Evolutionary conservation across 2,797 vertebrate genomes (phyloP).

Genomic region (Coreius guichenoti): DNA sequence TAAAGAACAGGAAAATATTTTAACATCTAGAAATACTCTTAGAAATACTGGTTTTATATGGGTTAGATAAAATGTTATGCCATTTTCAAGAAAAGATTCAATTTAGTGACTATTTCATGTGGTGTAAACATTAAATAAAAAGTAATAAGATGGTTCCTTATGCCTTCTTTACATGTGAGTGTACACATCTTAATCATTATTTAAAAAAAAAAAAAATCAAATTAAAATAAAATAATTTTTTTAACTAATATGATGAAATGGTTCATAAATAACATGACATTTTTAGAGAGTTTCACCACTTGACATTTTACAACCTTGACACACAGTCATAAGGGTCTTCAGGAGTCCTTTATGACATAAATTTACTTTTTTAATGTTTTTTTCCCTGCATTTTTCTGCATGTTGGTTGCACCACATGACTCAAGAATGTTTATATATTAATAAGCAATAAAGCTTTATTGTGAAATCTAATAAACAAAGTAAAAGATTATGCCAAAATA

Average conservation of each 20-base stretch:
- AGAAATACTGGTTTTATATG: background rate
- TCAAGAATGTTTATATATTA: background rate
- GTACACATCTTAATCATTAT: background rate
- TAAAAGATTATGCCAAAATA: background rate
- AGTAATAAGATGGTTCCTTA: background rate
- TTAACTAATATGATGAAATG: no score
- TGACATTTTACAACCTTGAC: no score
- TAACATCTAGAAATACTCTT: background rate
- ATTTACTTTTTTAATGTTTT: background rate
- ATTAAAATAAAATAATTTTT: no score
- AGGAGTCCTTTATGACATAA: background rate
- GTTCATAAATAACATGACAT: no score
- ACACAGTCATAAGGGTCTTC: no score
- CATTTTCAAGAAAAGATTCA: background rate
- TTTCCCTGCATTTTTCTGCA: background rate
- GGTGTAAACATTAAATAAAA: background rate
- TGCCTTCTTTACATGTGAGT: background rate
- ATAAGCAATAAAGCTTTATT: background rate
- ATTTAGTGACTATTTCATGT: background rate
- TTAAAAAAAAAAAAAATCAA: no score
- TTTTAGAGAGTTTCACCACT: no score
- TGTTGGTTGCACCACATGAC: background rate
- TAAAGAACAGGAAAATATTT: background rate
- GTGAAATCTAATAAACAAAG: background rate
- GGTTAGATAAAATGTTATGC: background rate